Evolutionary conservation across 2,113 vertebrate genomes (phyloP), one percentile per base, ranked within the genome.

Genomic region (Petaurus breviceps): DNA sequence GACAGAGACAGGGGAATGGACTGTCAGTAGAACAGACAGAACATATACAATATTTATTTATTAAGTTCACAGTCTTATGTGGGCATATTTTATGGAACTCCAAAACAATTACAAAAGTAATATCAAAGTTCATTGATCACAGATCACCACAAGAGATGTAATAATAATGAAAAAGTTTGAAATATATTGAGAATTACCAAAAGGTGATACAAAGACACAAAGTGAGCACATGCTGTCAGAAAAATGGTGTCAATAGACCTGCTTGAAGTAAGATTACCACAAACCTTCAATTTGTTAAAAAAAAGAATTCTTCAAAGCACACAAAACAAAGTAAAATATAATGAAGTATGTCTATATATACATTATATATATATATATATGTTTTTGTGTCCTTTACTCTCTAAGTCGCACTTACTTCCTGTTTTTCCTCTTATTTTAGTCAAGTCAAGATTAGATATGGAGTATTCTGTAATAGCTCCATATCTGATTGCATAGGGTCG

Each of bases 341-440:
- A 43, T 84, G 19, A 84, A 19, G 19, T 43, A 8, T 43, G 68
- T 0, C 16, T 22, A 7, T 43, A 84, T 23, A 84, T 43, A 8
- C 6, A 19, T 84, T 84, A n/a, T n/a, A n/a, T n/a, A n/a, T 22
- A 7, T 43, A 84, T 23, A 84, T 43, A 8, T 6, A 19, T 84
- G 43, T 84, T 37, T 94, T 92, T 11, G 3, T 51, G 95, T 92
- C 91, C 57, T 68, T 93, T 26, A 50, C 14, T 54, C 7, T 77
- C 31, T 89, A 28, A 90, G 92, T 93, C 90, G 92, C 52, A 93
- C 43, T 26, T 26, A 90, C 19, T 51, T 47, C 3, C 19, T 68
- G 77, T 95, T 90, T 91, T 92, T 68, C 77, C 9, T 61, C 54
- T 89, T 96, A 54, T 25, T 95, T 93, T 25, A 12, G 93, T 92